These are phyloP conservation scores for Periphyllus acericola DNA, from an alignment of 2,888 invertebrate species.

Conservation along the genomic window DNA sequence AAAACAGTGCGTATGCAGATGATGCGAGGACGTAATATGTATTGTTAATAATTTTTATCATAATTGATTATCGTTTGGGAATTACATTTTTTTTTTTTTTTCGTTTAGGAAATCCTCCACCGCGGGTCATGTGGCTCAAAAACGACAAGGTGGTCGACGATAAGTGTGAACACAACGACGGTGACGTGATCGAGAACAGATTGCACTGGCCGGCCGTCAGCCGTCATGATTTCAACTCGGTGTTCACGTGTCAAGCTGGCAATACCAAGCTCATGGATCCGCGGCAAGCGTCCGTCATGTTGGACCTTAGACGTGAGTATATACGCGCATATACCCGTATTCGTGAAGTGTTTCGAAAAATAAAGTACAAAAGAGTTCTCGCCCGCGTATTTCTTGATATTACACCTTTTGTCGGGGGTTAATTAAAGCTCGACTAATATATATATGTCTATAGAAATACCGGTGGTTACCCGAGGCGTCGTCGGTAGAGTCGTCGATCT, in stretches of 20 bases:
- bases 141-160: constrained; percentile 84
- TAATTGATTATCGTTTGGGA: too few relatives aligned
- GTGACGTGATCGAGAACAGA: constrained; percentile 87
- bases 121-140: constrained; percentile 84
- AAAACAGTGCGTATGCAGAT: too few relatives aligned
- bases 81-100: background rate
- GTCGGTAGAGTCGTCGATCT: constrained; percentile 5
- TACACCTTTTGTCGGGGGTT: background rate
- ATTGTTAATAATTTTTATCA: too few relatives aligned
- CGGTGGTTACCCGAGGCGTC: background rate
- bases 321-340: background rate
- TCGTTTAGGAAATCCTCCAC: constrained; percentile 78
- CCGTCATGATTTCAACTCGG: constrained; percentile 83
- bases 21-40: too few relatives aligned
- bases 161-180: constrained; percentile 84
- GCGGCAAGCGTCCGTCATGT: constrained; percentile 78
- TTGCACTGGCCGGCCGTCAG: constrained; percentile 76
- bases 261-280: constrained; percentile 86
- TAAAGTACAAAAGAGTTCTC: too few relatives aligned
- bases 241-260: constrained; percentile 87
- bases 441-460: background rate
- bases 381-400: background rate
- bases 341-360: background rate
- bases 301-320: constrained; percentile 84
- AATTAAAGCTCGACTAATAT: constrained; percentile 27